Conservation (phyloP, 1,140 invertebrate genomes). For the Lethocerus indicus region DNA sequence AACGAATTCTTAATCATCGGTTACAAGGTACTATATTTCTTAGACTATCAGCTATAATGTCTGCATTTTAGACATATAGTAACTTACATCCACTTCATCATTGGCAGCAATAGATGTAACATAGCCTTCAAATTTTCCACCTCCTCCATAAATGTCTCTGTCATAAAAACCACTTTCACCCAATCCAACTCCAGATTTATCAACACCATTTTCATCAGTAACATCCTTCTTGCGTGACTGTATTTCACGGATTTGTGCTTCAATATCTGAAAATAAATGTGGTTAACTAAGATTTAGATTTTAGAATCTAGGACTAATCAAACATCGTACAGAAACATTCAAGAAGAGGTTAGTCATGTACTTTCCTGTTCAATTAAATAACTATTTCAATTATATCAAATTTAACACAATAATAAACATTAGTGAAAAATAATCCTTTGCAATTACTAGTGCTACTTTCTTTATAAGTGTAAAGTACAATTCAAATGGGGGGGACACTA, state of each 20-base stretch:
- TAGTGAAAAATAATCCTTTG: neutral
- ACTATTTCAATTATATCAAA: neutral
- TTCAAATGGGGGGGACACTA: too few species aligned
- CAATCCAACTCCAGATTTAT: conserved; percentile 61
- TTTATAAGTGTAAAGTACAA: too few species aligned
- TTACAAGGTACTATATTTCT: too few species aligned
- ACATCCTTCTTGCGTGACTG: conserved; percentile 71
- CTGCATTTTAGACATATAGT: neutral
- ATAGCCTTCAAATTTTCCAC: conserved; percentile 79
- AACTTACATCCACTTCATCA: conserved; percentile 64
- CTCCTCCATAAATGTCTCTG: conserved; percentile 79
- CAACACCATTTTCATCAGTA: conserved; percentile 27
- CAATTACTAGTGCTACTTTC: neutral
- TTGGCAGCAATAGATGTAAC: conserved; percentile 90
- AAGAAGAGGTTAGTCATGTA: neutral
- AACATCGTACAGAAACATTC: neutral
- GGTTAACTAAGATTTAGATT: conserved; percentile 18
- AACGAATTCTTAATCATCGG: too few species aligned
- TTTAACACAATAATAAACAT: neutral
- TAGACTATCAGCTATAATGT: neutral
- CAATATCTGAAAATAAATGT: conserved; percentile 54
- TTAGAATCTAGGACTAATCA: neutral
- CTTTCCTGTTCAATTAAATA: neutral
- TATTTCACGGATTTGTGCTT: conserved; percentile 79
- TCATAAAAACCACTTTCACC: conserved; percentile 82